These are phyloP conservation scores for Abramis brama DNA, from an alignment of 2,113 vertebrate genomes.

Conservation along the genomic window DNA sequence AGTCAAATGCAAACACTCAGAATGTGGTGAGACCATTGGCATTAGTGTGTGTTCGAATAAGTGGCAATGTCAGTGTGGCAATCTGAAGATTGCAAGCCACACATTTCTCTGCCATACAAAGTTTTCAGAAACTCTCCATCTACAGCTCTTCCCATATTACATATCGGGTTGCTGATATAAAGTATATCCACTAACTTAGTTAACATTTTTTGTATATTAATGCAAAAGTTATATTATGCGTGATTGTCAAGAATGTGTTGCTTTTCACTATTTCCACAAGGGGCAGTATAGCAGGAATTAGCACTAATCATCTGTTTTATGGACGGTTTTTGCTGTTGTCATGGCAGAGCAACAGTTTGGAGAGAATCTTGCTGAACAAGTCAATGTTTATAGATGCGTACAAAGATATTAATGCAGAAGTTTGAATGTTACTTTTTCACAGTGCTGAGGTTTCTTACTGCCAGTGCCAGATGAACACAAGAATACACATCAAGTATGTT, in stretches of 20 bases:
- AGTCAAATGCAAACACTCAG: background rate
- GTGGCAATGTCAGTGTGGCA: no score
- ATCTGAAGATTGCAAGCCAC: no score
- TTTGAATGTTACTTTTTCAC: conserved; percentile 1
- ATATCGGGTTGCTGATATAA: background rate
- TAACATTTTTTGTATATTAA: background rate
- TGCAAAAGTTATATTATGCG: background rate
- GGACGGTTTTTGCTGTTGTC: background rate
- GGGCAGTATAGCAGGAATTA: background rate
- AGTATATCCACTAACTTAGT: background rate
- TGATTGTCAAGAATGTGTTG: background rate
- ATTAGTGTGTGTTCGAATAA: no score
- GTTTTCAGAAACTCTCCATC: background rate
- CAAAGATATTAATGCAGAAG: background rate
- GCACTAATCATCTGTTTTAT: background rate
- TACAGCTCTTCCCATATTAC: background rate
- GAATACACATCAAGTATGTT: background rate
- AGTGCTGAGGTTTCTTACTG: background rate
- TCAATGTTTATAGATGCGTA: background rate
- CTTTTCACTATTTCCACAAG: background rate
- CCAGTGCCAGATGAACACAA: background rate
- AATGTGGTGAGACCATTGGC: no score
- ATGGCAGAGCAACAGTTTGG: background rate
- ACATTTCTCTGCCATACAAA: background rate
- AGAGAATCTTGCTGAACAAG: background rate